Evolutionary conservation across 2,113 vertebrate genomes (phyloP).

Genomic region (Sminthopsis crassicaudata): DNA sequence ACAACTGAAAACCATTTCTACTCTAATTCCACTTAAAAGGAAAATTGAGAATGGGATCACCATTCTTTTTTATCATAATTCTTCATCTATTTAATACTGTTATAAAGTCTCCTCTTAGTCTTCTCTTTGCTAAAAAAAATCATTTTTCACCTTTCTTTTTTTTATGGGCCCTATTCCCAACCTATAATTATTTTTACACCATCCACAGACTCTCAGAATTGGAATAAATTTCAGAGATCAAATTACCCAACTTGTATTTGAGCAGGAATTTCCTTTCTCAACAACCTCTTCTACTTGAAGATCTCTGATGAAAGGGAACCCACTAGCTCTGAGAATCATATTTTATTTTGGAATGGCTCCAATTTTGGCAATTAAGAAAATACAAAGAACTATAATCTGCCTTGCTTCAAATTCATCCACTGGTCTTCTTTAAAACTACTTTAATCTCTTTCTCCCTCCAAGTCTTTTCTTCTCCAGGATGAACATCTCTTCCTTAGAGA

Average conservation of each 20-base stretch:
- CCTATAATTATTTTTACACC: slow-evolving; percentile 39
- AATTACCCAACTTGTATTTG: neutral
- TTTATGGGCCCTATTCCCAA: slow-evolving; percentile 35
- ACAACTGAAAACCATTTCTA: slow-evolving; percentile 1
- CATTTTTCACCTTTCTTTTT: slow-evolving; percentile 21
- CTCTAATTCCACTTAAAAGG: slow-evolving; percentile 3
- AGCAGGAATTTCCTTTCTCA: neutral
- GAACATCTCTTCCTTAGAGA: neutral
- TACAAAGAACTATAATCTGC: neutral
- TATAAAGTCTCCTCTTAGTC: slow-evolving; percentile 34
- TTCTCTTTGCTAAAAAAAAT: slow-evolving; percentile 33
- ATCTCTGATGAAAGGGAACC: neutral
- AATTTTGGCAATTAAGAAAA: neutral
- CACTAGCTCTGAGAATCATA: neutral
- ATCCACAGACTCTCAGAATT: neutral
- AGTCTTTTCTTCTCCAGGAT: neutral
- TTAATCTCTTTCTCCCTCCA: neutral
- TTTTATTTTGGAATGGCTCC: neutral
- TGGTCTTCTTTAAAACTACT: neutral
- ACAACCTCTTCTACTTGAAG: neutral
- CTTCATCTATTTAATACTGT: slow-evolving; percentile 27
- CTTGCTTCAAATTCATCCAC: neutral
- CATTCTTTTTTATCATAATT: slow-evolving; percentile 56
- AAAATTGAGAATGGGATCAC: slow-evolving; percentile 34
- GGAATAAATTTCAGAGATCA: neutral